Percentiles rank a stretch among this genome's conserved stretches.
phyloP scores from a whole-genome alignment of 2,113 vertebrate genomes.

The Campylomormyrus numenius region DNA sequence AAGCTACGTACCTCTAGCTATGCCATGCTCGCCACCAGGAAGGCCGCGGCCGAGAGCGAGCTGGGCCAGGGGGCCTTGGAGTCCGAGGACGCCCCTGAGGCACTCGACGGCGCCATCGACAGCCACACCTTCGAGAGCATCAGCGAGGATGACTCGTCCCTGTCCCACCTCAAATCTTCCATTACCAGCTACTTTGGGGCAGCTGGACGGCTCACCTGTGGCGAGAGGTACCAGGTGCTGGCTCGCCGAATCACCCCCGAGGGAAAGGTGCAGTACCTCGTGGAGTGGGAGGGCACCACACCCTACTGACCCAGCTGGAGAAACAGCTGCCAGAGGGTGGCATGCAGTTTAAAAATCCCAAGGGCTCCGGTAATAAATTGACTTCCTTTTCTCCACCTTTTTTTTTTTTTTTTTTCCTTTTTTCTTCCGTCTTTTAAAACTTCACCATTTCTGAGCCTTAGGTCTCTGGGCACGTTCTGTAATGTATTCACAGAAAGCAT shows the following conservation, averaged over 20 bases:
- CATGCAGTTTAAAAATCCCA: neutral
- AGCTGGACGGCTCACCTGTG: conserved; percentile 76
- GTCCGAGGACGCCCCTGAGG: conserved; percentile 47
- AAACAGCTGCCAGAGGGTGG: neutral
- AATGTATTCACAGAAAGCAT: neutral
- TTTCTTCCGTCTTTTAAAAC: neutral
- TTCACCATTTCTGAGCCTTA: neutral
- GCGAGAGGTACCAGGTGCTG: conserved; percentile 87
- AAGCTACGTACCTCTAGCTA: conserved; percentile 73
- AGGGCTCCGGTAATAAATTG: neutral
- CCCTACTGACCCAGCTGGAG: conserved; percentile 66
- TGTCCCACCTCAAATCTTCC: conserved; percentile 86
- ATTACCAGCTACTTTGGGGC: conserved; percentile 90
- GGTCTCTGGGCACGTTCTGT: neutral
- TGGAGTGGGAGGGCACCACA: conserved; percentile 92
- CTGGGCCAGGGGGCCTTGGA: conserved; percentile 51
- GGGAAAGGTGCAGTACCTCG: conserved; percentile 87
- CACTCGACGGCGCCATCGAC: conserved; percentile 57
- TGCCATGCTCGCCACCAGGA: conserved; percentile 56
- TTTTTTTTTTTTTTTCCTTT: neutral
- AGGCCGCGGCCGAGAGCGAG: conserved; percentile 43
- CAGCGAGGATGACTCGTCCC: conserved; percentile 72
- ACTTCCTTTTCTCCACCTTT: neutral
- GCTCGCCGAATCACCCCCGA: conserved; percentile 80
- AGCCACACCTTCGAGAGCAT: conserved; percentile 77